Evolutionary conservation across 2,888 invertebrate species (phyloP).

Genomic region (Diploptera punctata): DNA sequence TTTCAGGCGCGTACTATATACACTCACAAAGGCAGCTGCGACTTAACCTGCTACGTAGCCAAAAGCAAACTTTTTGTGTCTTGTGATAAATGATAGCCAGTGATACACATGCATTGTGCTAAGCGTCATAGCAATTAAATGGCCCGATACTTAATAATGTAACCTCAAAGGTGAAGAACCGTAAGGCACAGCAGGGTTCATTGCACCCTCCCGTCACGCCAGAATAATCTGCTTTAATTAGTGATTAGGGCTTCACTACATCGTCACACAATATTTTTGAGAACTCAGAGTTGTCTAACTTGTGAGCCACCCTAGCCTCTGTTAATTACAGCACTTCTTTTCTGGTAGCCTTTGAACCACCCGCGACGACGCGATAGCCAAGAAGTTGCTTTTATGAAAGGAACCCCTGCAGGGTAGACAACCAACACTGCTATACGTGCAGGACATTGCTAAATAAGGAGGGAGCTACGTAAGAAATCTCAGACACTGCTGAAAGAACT

Average conservation of each 20-base stretch:
- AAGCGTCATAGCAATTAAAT: too few relatives aligned
- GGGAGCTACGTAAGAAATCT: too few relatives aligned
- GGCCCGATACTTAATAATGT: too few relatives aligned
- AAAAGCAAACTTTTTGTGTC: too few relatives aligned
- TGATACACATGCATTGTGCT: too few relatives aligned
- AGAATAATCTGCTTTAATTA: constrained; percentile 17
- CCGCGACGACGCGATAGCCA: constrained; percentile 27
- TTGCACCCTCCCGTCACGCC: background rate
- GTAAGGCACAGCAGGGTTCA: constrained; percentile 3
- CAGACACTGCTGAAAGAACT: too few relatives aligned
- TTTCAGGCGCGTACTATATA: too few relatives aligned
- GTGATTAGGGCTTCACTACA: constrained; percentile 9
- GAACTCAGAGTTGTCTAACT: background rate
- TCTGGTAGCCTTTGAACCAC: constrained; percentile 32
- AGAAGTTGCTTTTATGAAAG: constrained; percentile 34
- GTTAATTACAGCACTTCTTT: constrained; percentile 36
- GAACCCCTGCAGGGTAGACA: constrained; percentile 30
- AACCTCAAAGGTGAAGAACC: too few relatives aligned
- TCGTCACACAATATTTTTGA: background rate
- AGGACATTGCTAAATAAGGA: constrained; percentile 6
- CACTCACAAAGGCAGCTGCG: too few relatives aligned
- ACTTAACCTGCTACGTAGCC: too few relatives aligned
- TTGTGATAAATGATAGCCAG: too few relatives aligned
- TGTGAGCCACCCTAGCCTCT: constrained; percentile 3
- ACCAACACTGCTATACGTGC: constrained; percentile 22